Base-by-base conservation (phyloP, 2,888 invertebrate genomes). In the Oxycera nigricornis region DNA sequence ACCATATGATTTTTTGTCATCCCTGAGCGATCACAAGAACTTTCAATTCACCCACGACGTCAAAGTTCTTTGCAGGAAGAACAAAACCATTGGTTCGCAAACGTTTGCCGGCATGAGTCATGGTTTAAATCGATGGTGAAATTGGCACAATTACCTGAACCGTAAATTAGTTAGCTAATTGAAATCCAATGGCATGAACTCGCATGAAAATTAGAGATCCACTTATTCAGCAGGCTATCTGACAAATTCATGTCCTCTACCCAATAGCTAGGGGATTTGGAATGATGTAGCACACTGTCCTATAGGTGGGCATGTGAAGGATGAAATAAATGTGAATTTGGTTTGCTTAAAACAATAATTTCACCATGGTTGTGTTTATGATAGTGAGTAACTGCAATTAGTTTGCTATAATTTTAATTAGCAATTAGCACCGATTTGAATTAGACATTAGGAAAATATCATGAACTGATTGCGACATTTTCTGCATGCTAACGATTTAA, bases 131-230 rank as follows among this genome's bases (percentile, higher is more conserved):
- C 35, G 35, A 62, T 35, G 35, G 20, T 62, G 20, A 20, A 35
- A 62, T 62, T 62, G 20, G 17, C 22, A 11, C 1, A 62, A 62
- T 62, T 62, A 62, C 35, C 62, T 62, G 62, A 62, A 62, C 35
- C 35, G 22, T 62, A 62, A 62, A 62, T 62, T 62, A n/a, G 17
- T 35, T 35, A 62, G 17, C 35, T 62, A 62, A 62, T 62, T 31
- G 62, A 35, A 62, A 35, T 35, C 62, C 14, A 62, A 62, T 31
- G 31, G 20, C 62, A 35, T 31, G 35, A 31, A 62, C 7, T 20
- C 62, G 62, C 20, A 35, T 2, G 62, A 2, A 62, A 62, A 62
- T 35, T 62, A 35, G 62, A 31, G 59, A 55, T 55, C 22, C 24
- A 55, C 22, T 24, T 24, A 55, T 46, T 46, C 22, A 55, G 52